phyloP scores from a whole-genome alignment of 2,113 vertebrate species.

The Proterorhinus semilunaris region DNA sequence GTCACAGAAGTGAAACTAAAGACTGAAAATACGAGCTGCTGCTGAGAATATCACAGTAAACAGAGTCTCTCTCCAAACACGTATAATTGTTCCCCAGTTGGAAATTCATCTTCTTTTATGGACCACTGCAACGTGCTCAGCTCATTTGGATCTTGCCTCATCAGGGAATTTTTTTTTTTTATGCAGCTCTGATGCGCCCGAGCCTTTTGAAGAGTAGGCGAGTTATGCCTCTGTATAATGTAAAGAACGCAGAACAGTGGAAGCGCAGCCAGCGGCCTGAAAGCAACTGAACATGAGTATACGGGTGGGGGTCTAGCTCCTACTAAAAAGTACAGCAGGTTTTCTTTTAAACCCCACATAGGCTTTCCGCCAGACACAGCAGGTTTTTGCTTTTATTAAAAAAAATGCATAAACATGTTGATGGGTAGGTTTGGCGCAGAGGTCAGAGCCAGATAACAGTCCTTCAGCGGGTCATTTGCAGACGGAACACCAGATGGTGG shows the following conservation, averaged over 20 bases:
- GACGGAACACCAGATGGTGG: slow-evolving; percentile 40
- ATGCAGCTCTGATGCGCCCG: slow-evolving; percentile 60
- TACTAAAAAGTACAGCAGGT: slow-evolving; percentile 28
- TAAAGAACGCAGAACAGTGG: slow-evolving; percentile 43
- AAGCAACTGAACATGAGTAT: slow-evolving; percentile 21
- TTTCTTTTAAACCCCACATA: slow-evolving; percentile 9
- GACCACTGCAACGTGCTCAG: slow-evolving; percentile 55
- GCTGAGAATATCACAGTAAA: slow-evolving; percentile 43
- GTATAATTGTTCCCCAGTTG: slow-evolving; percentile 62
- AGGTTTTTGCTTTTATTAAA: slow-evolving; percentile 6
- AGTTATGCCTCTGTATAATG: slow-evolving; percentile 56
- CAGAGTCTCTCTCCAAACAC: slow-evolving; percentile 59
- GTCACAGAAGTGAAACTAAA: slow-evolving; percentile 1
- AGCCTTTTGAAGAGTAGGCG: slow-evolving; percentile 63
- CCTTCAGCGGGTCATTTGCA: slow-evolving; percentile 28
- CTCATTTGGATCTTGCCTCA: slow-evolving; percentile 73
- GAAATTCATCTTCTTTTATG: slow-evolving; percentile 67
- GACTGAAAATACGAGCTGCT: slow-evolving; percentile 24
- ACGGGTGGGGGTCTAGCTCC: slow-evolving; percentile 21
- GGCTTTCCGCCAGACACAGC: no score
- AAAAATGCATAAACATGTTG: slow-evolving; percentile 9
- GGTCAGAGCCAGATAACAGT: slow-evolving; percentile 35
- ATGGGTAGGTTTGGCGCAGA: slow-evolving; percentile 20
- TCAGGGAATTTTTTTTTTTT: slow-evolving; percentile 65
- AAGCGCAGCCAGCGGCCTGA: slow-evolving; percentile 38